These are phyloP conservation scores for Anisognathus igniventris DNA, from an alignment of 2,797 vertebrate species.

Conservation along the genomic window DNA sequence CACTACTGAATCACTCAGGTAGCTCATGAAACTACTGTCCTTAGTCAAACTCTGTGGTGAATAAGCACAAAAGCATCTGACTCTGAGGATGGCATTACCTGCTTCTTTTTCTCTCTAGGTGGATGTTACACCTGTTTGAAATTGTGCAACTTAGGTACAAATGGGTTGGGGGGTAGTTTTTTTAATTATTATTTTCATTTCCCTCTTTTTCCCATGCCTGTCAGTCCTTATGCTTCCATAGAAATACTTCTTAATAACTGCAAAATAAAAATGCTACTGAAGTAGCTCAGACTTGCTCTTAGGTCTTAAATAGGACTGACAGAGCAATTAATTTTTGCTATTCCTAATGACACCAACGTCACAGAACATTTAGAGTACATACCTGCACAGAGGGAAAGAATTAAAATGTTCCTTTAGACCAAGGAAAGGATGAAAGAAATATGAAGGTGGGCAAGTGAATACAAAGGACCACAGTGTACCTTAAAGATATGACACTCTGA, in stretches of 20 bases:
- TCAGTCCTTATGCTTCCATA: not conserved
- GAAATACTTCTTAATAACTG: not conserved
- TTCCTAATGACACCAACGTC: not conserved
- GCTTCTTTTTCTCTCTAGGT: not conserved
- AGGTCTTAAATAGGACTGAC: not conserved
- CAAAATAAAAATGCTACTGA: not conserved
- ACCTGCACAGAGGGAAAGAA: not conserved
- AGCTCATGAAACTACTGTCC: not conserved
- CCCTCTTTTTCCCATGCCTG: not conserved
- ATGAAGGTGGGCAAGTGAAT: not conserved
- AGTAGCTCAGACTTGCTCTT: not conserved
- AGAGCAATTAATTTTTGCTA: not conserved
- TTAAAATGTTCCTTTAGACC: not conserved
- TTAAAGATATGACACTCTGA: not conserved
- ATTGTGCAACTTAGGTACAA: not conserved
- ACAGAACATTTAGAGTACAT: not conserved
- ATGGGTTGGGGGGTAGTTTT: rapidly evolving
- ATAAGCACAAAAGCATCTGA: not conserved
- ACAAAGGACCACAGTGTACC: not conserved
- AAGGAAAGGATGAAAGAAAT: not conserved
- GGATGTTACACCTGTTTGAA: not conserved
- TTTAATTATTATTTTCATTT: not conserved
- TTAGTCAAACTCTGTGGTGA: not conserved
- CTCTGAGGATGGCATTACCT: not conserved
- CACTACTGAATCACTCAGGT: not conserved